Evolutionary conservation across 2,113 vertebrate species (phyloP).

Genomic region (Pachypanchax playfairii): DNA sequence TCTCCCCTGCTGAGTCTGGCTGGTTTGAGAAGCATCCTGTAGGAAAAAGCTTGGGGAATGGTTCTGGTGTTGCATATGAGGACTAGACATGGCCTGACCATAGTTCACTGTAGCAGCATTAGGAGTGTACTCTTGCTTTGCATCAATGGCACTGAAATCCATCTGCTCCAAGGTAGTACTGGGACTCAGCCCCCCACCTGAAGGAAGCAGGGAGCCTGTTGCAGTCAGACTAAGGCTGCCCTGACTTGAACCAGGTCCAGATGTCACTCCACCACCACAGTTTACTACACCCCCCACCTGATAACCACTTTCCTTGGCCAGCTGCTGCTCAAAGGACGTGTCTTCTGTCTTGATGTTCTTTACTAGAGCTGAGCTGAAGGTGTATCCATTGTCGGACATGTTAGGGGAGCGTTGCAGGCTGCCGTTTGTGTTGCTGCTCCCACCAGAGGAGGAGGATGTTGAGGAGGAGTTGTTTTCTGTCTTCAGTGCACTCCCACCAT

Average conservation of each 20-base stretch:
- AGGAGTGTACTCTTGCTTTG: slow-evolving; percentile 93
- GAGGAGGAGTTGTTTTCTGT: slow-evolving; percentile 83
- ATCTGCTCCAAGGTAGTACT: slow-evolving; percentile 99
- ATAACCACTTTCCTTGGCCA: slow-evolving; percentile 89
- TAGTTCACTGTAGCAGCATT: slow-evolving; percentile 77
- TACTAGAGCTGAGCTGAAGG: slow-evolving; percentile 86
- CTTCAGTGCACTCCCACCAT: slow-evolving; percentile 93
- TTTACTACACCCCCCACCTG: slow-evolving; percentile 78
- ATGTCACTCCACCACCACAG: slow-evolving; percentile 77
- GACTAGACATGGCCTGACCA: slow-evolving; percentile 89
- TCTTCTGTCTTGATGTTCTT: slow-evolving; percentile 99
- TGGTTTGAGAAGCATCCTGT: slow-evolving; percentile 88
- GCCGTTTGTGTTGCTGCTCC: slow-evolving; percentile 78
- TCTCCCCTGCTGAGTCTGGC: slow-evolving; percentile 77
- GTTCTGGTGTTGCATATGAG: slow-evolving; percentile 91
- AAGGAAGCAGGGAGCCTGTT: slow-evolving; percentile 89
- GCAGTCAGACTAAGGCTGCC: slow-evolving; percentile 86
- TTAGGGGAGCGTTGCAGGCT: slow-evolving; percentile 85
- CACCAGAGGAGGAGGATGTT: slow-evolving; percentile 68
- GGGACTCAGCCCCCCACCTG: slow-evolving; percentile 95
- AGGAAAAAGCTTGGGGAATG: slow-evolving; percentile 98
- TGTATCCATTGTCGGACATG: slow-evolving; percentile 85
- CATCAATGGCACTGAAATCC: slow-evolving; percentile 98
- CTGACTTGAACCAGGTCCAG: slow-evolving; percentile 79
- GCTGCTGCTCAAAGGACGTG: slow-evolving; percentile 98